Percentiles rank a stretch among this genome's conserved stretches.
phyloP scores from a whole-genome alignment of 2,113 vertebrate species.

The Delphinus delphis region DNA sequence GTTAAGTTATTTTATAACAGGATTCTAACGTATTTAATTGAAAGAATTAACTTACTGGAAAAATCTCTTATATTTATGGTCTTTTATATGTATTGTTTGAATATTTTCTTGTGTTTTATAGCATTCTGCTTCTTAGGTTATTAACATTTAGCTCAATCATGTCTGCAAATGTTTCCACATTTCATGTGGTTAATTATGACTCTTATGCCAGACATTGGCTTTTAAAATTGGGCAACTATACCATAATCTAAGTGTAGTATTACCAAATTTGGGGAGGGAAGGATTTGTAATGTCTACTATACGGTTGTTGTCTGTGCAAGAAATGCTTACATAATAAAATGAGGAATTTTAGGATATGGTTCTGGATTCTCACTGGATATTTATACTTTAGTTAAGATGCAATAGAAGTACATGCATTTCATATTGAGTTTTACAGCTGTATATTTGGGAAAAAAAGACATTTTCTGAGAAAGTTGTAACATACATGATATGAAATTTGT shows the following conservation, averaged over 20 bases:
- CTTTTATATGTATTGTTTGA: slow-evolving; percentile 7
- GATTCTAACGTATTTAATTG: slow-evolving; percentile 31
- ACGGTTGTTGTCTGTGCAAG: background rate
- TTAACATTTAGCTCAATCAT: slow-evolving; percentile 38
- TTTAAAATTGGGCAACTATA: slow-evolving; percentile 41
- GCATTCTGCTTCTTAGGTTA: background rate
- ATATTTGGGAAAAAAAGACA: background rate
- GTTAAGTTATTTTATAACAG: background rate
- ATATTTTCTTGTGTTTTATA: slow-evolving; percentile 47
- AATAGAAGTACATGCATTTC: slow-evolving; percentile 32
- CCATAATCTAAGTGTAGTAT: slow-evolving; percentile 17
- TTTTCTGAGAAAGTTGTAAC: background rate
- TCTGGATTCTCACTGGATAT: background rate
- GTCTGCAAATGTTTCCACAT: background rate
- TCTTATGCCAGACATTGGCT: background rate
- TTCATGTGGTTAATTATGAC: slow-evolving; percentile 34
- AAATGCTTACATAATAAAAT: slow-evolving; percentile 40
- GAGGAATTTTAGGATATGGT: slow-evolving; percentile 33
- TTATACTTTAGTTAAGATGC: background rate
- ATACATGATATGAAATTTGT: background rate
- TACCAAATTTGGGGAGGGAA: background rate
- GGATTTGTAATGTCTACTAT: background rate
- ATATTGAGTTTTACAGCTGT: background rate
- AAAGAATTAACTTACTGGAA: slow-evolving; percentile 37
- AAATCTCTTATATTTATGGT: background rate